Evolutionary conservation across 2,888 invertebrate species (phyloP), one percentile per base, ranked within the genome.

Genomic region (Andrena bucephala): DNA sequence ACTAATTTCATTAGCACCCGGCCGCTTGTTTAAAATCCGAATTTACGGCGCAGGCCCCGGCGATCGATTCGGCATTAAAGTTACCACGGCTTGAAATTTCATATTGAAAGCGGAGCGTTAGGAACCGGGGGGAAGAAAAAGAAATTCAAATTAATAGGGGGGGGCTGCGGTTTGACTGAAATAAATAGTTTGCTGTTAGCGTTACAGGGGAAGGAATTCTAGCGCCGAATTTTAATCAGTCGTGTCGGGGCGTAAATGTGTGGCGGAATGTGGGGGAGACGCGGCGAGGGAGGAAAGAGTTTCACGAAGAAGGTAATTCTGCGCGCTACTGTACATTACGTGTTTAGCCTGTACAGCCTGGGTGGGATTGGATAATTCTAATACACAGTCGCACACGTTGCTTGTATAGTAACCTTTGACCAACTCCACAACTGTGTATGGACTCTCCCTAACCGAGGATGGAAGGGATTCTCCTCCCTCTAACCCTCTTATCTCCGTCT

Each of bases 311-410:
- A 65, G 66, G 82, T 83, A 85, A 86, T 87, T 90, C 89, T 86
- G 83, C 70, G 20, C 71, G 72, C 76, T 81, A 84, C 85, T 83
- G 86, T 89, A 88, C 85, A 82, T 88, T 87, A 85, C 81, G 83
- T 85, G 84, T 87, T 88, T 84, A 77, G 83, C 74, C 79, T 76
- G 79, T 77, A 67, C 81, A 85, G 84, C 67, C 59, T 75, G 71
- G 83, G 84, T 85, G 88, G 89, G 87, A 89, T 89, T 89, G 90
- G 87, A 89, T 91, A 90, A 92, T 92, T 92, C 89, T 90, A 91
- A 91, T 89, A 89, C 87, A 89, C 87, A 87, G 89, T 88, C 86
- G 83, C 87, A 83, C 89, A 84, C 73, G 74, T 57, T 81, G 77
- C 74, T 77, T 85, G 81, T 87, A 69, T 80, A 81, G 83, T 87